Evolutionary conservation across 2,113 vertebrate species (phyloP).

Genomic region (Bubo bubo): DNA sequence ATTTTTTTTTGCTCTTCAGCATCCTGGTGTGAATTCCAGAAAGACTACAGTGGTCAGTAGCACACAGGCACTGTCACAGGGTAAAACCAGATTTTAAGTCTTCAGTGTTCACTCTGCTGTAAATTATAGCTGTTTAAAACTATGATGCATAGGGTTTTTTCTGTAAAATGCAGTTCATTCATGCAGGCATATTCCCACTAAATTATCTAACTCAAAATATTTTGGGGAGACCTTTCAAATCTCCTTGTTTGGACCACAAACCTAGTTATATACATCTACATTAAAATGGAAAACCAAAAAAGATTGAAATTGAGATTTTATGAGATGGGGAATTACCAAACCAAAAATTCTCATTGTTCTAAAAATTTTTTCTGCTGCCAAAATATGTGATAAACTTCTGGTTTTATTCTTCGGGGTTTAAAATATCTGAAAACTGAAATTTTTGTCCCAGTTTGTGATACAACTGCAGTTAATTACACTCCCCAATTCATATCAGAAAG

Average conservation of each 20-base stretch:
- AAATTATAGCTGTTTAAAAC: neutral
- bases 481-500: neutral
- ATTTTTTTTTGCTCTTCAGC: neutral
- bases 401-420: neutral
- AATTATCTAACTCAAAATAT: neutral
- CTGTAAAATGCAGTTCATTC: neutral
- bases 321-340: neutral
- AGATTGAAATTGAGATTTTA: neutral
- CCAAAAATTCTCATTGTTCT: rapidly evolving
- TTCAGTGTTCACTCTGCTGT: neutral
- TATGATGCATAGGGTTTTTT: neutral
- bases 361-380: neutral
- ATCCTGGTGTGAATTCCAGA: neutral
- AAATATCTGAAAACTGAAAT: neutral
- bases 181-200: neutral
- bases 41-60: neutral
- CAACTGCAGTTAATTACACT: neutral
- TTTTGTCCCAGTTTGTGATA: neutral
- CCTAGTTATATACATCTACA: neutral
- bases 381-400: neutral
- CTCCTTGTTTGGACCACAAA: neutral
- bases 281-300: neutral
- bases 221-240: neutral
- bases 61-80: neutral
- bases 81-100: neutral